A percentile compares a stretch with the other conserved stretches of the same genome.
phyloP scores from a whole-genome alignment of 2,888 invertebrate species.

The Meliscaeva auricollis region DNA sequence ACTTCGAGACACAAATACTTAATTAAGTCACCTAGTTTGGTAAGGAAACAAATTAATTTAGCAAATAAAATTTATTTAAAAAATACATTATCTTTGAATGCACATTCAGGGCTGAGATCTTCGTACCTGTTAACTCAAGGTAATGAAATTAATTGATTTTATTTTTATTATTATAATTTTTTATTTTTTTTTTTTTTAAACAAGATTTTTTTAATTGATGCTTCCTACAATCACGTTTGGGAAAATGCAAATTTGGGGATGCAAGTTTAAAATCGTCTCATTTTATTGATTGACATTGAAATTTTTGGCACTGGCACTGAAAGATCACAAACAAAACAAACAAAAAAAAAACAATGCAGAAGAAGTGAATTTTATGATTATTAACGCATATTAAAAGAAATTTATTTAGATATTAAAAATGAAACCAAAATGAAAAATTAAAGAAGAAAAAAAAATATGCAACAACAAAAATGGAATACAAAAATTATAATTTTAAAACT shows the following conservation, averaged over 20 bases:
- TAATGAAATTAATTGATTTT: neutral
- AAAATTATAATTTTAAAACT: slow-evolving; percentile 40
- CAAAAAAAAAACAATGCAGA: slow-evolving; percentile 1
- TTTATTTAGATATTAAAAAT: neutral
- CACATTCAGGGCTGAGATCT: neutral
- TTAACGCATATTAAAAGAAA: slow-evolving; percentile 3
- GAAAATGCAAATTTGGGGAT: slow-evolving; percentile 32
- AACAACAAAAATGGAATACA: neutral
- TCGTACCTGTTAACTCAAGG: neutral
- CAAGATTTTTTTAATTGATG: neutral
- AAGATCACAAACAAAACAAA: neutral
- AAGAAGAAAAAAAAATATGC: slow-evolving; percentile 6
- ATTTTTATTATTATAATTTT: neutral
- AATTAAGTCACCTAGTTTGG: too few species aligned
- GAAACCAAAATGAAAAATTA: slow-evolving; percentile 31
- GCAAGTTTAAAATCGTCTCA: slow-evolving; percentile 26
- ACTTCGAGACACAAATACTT: too few species aligned
- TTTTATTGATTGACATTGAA: slow-evolving; percentile 57
- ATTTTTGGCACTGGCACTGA: slow-evolving; percentile 10
- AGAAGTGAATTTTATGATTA: slow-evolving; percentile 23
- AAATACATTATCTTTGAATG: neutral
- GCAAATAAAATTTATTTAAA: too few species aligned
- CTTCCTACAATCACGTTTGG: slow-evolving; percentile 8
- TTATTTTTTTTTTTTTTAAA: neutral
- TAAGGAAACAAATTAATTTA: too few species aligned